Evolutionary conservation across 2,888 invertebrate species (phyloP).

Genomic region (Tanaodytes sp.): DNA sequence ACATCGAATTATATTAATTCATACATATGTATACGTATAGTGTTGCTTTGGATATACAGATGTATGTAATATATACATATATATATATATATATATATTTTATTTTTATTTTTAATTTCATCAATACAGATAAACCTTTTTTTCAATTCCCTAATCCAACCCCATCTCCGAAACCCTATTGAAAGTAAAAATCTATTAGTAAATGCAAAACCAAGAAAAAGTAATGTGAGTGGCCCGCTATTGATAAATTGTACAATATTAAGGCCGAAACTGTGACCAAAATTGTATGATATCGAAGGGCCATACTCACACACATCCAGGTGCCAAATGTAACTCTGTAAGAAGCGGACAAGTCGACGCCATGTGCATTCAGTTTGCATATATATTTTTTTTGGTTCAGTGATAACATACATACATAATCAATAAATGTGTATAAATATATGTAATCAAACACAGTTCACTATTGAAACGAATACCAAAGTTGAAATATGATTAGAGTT

Average conservation of each 20-base stretch:
- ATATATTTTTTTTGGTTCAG: too few species aligned
- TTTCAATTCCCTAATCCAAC: constrained; percentile 55
- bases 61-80: not conserved
- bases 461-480: constrained; percentile 13
- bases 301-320: constrained; percentile 59
- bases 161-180: constrained; percentile 67
- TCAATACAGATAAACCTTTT: too few species aligned
- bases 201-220: constrained; percentile 63
- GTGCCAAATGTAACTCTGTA: constrained; percentile 53
- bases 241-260: constrained; percentile 13
- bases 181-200: constrained; percentile 73
- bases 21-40: too few species aligned
- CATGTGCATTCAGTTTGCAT: constrained; percentile 34
- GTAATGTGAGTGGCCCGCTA: constrained; percentile 27
- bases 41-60: constrained; percentile 56
- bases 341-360: constrained; percentile 35
- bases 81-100: constrained; percentile 28
- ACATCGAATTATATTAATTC: too few species aligned
- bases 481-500: constrained; percentile 20
- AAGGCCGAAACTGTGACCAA: constrained; percentile 16
- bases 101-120: constrained; percentile 54
- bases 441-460: constrained; percentile 24
- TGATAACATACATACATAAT: constrained; percentile 31
- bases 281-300: constrained; percentile 17
- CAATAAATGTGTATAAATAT: constrained; percentile 18